Evolutionary conservation across 2,888 invertebrate species (phyloP).

Genomic region (Leptopilina drosophilae): DNA sequence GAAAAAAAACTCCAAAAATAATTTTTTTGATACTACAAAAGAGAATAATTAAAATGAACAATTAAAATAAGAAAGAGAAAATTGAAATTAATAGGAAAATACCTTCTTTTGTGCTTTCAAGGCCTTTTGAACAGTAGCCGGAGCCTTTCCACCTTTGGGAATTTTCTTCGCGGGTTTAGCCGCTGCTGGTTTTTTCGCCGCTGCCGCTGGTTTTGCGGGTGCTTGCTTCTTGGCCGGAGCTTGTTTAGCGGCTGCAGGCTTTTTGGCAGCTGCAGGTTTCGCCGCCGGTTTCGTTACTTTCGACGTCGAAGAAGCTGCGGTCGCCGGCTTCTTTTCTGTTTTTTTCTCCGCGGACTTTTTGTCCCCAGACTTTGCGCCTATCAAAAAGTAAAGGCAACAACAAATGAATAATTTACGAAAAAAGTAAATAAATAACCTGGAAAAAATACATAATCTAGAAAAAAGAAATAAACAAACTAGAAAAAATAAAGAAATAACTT

Average conservation of each 20-base stretch:
- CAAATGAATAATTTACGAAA: too few relatives aligned
- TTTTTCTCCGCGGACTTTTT: conserved; percentile 77
- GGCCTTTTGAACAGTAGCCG: conserved; percentile 85
- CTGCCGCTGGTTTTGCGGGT: conserved; percentile 66
- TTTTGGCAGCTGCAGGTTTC: conserved; percentile 78
- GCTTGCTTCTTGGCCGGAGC: conserved; percentile 66
- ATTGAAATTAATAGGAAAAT: too few relatives aligned
- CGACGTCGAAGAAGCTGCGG: conserved; percentile 75
- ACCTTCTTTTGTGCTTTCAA: conserved; percentile 92
- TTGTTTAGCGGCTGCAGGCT: conserved; percentile 73
- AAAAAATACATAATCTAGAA: too few relatives aligned
- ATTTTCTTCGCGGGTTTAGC: conserved; percentile 64
- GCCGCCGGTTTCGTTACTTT: conserved; percentile 69
- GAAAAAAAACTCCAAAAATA: not conserved
- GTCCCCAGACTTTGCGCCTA: conserved; percentile 24
- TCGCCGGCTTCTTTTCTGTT: conserved; percentile 80
- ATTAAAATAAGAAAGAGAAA: too few relatives aligned
- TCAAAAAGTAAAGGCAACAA: not conserved
- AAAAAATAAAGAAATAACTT: too few relatives aligned
- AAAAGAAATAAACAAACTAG: too few relatives aligned
- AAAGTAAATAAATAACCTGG: too few relatives aligned
- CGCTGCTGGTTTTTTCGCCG: conserved; percentile 55
- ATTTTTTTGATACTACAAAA: too few relatives aligned
- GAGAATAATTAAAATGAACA: too few relatives aligned
- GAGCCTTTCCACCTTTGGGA: conserved; percentile 76